Base-by-base conservation (phyloP, 2,888 invertebrate species). In the Drosophila parthenogenetica region DNA sequence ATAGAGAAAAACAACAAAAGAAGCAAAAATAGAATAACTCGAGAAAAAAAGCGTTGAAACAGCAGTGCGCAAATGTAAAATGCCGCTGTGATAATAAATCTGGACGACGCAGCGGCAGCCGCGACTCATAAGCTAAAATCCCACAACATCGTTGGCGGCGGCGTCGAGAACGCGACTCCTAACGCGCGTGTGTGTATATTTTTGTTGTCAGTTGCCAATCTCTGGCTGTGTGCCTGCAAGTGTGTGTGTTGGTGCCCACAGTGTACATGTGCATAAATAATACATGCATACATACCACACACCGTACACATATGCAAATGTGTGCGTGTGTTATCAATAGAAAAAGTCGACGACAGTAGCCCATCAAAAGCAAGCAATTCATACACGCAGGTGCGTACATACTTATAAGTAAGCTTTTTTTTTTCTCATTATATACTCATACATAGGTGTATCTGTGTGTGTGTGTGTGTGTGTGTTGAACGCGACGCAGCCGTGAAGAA, bases 301-400 rank as follows among this genome's bases (percentile, higher is more conserved):
- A 7, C 29, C 45, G 45, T 4, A 54, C 29, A 43, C 40, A 63
- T 42, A 19, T 35, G 16, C 42, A 29, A 14, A 40, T 51, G 43
- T 46, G 19, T 63, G 54, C 57, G 35, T 74, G 49, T 62, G 76
- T 77, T 75, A 77, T 79, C 77, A 75, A 70, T 71, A 69, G 51
- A 63, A 68, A 50, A 68, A 58, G 22, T 61, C 60, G 45, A 29
- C 14, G 16, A 42, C 43, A 29, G 39, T 29, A 62, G 54, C 54
- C 50, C 48, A 66, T 45, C 50, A 73, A 67, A 67, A 62, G 71
- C 73, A 50, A 70, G 43, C 60, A 51, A 65, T 46, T 49, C 93
- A 90, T 93, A 93, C 95, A 96, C 96, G 96, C 96, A 97, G 96
- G 97, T 97, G 97, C 97, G 97, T 97, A 86, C 63, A 17, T 37